Evolutionary conservation across 2,797 vertebrate species (phyloP).

Genomic region (Ptychadena robeensis): DNA sequence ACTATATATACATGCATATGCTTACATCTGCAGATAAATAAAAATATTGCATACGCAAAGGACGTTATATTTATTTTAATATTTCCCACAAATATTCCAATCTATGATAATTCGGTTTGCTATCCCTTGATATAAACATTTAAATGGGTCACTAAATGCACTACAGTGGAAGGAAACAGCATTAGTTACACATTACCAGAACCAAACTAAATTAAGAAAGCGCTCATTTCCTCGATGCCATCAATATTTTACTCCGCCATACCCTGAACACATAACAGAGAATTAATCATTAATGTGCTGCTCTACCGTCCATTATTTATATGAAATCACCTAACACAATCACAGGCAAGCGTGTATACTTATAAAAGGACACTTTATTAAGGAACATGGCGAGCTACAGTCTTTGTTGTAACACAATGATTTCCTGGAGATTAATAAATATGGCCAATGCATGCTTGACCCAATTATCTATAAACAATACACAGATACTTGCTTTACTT

Average conservation of each 20-base stretch:
- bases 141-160: constrained; percentile 70
- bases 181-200: constrained; percentile 75
- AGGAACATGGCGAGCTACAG: constrained; percentile 64
- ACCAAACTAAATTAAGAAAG: constrained; percentile 75
- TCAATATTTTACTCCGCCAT: constrained; percentile 74
- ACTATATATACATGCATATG: neutral
- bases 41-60: neutral
- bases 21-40: neutral
- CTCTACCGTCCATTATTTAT: constrained; percentile 73
- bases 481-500: neutral
- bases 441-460: neutral
- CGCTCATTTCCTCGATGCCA: constrained; percentile 73
- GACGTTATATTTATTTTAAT: constrained; percentile 56
- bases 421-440: neutral
- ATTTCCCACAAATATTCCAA: constrained; percentile 52
- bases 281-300: constrained; percentile 72
- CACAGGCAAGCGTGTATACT: constrained; percentile 63
- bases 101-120: constrained; percentile 66
- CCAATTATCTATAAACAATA: neutral
- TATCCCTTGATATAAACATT: constrained; percentile 68
- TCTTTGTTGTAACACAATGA: neutral
- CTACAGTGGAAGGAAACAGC: constrained; percentile 70
- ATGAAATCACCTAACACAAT: constrained; percentile 72
- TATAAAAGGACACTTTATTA: constrained; percentile 65
- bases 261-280: constrained; percentile 67